A percentile compares a stretch with the other conserved stretches of the same genome.
Conservation (phyloP, 2,888 invertebrate genomes). For the Dasysyrphus tricinctus region DNA sequence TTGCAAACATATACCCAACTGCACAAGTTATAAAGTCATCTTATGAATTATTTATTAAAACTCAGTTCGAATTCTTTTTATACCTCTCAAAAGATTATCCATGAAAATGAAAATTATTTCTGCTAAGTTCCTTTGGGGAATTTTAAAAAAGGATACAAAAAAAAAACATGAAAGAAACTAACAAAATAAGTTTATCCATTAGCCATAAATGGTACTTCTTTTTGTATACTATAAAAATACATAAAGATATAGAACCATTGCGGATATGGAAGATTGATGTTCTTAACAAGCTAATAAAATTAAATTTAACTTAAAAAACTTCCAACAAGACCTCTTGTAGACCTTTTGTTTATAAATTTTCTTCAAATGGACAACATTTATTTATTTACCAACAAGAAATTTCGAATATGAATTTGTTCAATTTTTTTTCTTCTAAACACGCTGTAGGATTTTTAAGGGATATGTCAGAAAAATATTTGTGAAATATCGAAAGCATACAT, state of each 20-base stretch:
- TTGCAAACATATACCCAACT: neutral
- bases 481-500: too few relatives aligned
- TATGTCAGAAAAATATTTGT: too few relatives aligned
- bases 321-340: too few relatives aligned
- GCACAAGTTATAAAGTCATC: neutral
- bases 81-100: neutral
- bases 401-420: too few relatives aligned
- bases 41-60: constrained; percentile 1
- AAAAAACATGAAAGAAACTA: neutral
- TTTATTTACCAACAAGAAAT: too few relatives aligned
- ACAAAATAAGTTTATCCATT: neutral
- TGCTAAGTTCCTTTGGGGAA: neutral
- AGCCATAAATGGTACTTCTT: neutral
- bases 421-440: too few relatives aligned
- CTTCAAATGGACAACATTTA: neutral
- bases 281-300: neutral
- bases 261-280: neutral
- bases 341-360: neutral
- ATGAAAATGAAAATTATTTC: neutral
- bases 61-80: neutral
- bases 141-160: neutral
- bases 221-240: too few relatives aligned
- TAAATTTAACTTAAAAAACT: neutral
- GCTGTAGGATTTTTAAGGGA: too few relatives aligned
- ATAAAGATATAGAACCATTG: neutral